These are phyloP conservation scores for Fundulus diaphanus DNA, from an alignment of 2,797 vertebrate genomes.

Conservation along the genomic window DNA sequence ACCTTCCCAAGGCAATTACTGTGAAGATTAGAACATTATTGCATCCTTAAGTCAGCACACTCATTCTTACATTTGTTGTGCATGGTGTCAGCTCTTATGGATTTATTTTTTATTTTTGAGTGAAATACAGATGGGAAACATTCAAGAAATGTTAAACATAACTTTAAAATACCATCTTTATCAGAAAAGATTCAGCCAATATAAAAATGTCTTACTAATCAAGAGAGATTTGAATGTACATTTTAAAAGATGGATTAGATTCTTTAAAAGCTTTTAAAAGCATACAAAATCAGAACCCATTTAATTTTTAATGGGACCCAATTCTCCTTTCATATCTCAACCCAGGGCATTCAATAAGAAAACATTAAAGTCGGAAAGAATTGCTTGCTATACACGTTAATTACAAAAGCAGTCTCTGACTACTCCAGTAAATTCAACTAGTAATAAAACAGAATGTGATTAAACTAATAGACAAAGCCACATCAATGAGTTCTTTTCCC, in stretches of 20 bases:
- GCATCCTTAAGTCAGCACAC: constrained; percentile 7
- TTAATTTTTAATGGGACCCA: constrained; percentile 6
- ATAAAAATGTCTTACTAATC: neutral
- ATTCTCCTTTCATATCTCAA: constrained; percentile 15
- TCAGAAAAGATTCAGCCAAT: neutral
- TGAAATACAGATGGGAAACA: neutral
- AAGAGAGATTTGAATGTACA: neutral
- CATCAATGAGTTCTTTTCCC: neutral
- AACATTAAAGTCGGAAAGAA: neutral
- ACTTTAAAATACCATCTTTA: neutral
- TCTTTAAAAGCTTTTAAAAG: constrained; percentile 4
- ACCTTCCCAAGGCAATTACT: constrained; percentile 30
- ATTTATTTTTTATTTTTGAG: neutral
- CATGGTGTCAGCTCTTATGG: constrained; percentile 2
- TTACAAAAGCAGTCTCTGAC: constrained; percentile 8
- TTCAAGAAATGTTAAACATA: neutral
- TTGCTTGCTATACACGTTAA: neutral
- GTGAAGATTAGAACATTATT: constrained; percentile 35
- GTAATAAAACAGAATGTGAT: constrained; percentile 47
- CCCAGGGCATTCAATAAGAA: constrained; percentile 23
- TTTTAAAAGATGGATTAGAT: neutral
- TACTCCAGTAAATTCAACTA: constrained; percentile 4
- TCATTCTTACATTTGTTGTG: constrained; percentile 6
- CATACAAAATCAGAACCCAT: neutral
- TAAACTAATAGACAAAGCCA: constrained; percentile 44